These are phyloP conservation scores for Melinaea menophilus DNA, from an alignment of 2,888 invertebrate genomes.

Conservation along the genomic window DNA sequence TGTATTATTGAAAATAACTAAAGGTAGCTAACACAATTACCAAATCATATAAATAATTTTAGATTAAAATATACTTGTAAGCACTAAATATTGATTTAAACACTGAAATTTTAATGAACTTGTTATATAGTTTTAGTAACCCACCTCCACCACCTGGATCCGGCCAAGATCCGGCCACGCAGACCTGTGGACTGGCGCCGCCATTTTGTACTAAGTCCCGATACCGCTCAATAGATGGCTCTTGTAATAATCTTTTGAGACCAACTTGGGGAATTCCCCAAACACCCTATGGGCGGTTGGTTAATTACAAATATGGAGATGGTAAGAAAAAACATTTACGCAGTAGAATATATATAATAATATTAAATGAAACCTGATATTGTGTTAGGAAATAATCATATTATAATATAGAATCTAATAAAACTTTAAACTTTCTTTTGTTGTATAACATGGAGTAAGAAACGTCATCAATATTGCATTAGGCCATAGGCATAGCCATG, in stretches of 20 bases:
- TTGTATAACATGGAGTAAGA: too few species aligned
- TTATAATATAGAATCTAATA: too few species aligned
- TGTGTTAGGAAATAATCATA: too few species aligned
- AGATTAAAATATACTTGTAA: background rate
- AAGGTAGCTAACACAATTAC: too few species aligned
- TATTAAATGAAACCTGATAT: too few species aligned
- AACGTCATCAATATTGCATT: too few species aligned
- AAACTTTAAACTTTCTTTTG: too few species aligned
- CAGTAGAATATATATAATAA: too few species aligned
- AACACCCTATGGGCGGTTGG: constrained; percentile 81
- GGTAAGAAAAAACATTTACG: constrained; percentile 63
- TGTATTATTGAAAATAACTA: too few species aligned
- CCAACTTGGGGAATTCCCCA: constrained; percentile 90
- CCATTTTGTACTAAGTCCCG: constrained; percentile 73
- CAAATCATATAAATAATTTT: too few species aligned
- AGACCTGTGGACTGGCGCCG: constrained; percentile 71
- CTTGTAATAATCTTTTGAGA: constrained; percentile 93
- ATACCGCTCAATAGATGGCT: constrained; percentile 90
- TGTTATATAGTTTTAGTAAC: constrained; percentile 54
- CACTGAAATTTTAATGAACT: background rate
- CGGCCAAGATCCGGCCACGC: constrained; percentile 60
- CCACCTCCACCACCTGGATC: constrained; percentile 65
- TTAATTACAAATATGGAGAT: constrained; percentile 82
- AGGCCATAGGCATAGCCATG: too few species aligned
- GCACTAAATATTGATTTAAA: background rate